Evolutionary conservation across 2,797 vertebrate genomes (phyloP), one percentile per base, ranked within the genome.

Genomic region (Diglossa cyanea): DNA sequence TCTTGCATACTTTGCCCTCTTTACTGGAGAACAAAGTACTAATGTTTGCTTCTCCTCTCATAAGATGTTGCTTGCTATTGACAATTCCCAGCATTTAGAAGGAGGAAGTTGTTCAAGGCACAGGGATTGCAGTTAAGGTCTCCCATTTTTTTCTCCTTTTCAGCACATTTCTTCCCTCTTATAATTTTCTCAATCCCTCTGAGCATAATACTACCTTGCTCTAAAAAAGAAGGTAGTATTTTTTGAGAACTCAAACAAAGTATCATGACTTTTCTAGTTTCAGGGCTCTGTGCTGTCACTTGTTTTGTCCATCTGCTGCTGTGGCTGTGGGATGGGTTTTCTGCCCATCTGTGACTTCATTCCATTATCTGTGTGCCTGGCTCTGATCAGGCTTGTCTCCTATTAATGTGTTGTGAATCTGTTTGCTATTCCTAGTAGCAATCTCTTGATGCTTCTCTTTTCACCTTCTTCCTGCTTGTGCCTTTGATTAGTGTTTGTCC

Each of bases 391-490:
- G 18, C 35, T 90, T 67, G 28, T 74, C 51, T 90, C 33, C 33
- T 33, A 24, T 31, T 66, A 74, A 84, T 53, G 50, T 75, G 24
- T 72, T 84, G 16, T 67, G 54, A 54, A 39, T 68, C 48, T 62
- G 14, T 42, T 92, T 86, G 54, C 42, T 65, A 10, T 74, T 74
- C 39, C 62, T 81, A 25, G 39, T 10, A 68, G 26, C 45, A 87
- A 40, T 86, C 48, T 62, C 18, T 86, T 1, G 0, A 31, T 62
- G 17, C 16, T 78, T 75, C 40, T 71, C 40, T 73, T 45, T 35
- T 70, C 77, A 80, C 42, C 48, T 75, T 79, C n/a, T 77, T 90
- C 84, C 42, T 94, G 54, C 51, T 86, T 53, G 30, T 76, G 15
- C 62, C 13, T 85, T 81, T 80, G 67, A 37, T 91, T 75, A 73